These are phyloP conservation scores for Bubo blakistoni DNA, from an alignment of 2,113 vertebrate species.

Conservation along the genomic window DNA sequence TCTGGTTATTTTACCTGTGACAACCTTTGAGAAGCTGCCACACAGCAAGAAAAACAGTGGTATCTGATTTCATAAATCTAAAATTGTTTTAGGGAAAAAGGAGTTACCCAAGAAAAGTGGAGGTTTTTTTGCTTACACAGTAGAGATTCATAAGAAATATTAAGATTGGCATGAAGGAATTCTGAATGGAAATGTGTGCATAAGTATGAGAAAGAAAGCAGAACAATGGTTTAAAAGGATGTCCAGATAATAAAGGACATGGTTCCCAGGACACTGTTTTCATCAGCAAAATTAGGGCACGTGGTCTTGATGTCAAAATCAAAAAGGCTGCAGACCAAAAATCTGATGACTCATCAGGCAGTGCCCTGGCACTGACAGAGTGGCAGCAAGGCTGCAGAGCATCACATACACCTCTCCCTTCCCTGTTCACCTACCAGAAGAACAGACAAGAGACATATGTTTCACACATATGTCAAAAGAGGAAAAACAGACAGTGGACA, in stretches of 20 bases:
- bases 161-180: neutral
- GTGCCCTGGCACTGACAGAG: neutral
- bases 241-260: neutral
- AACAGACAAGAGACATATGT: neutral
- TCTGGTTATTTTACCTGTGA: neutral
- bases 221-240: neutral
- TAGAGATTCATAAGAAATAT: neutral
- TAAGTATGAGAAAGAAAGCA: neutral
- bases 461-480: neutral
- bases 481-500: neutral
- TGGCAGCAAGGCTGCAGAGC: neutral
- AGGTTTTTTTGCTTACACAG: neutral
- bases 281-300: neutral
- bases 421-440: neutral
- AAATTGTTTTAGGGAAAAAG: neutral
- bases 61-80: neutral
- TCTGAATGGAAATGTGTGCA: neutral
- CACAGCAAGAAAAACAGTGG: neutral
- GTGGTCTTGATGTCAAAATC: neutral
- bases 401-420: fast-evolving
- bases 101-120: neutral
- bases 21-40: neutral
- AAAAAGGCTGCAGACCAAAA: neutral
- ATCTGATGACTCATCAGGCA: neutral
- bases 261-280: neutral